Percentiles rank a stretch among this genome's conserved stretches.
These are phyloP conservation scores for Chionodraco myersi DNA, from an alignment of 2,113 vertebrate species.

Conservation along the genomic window DNA sequence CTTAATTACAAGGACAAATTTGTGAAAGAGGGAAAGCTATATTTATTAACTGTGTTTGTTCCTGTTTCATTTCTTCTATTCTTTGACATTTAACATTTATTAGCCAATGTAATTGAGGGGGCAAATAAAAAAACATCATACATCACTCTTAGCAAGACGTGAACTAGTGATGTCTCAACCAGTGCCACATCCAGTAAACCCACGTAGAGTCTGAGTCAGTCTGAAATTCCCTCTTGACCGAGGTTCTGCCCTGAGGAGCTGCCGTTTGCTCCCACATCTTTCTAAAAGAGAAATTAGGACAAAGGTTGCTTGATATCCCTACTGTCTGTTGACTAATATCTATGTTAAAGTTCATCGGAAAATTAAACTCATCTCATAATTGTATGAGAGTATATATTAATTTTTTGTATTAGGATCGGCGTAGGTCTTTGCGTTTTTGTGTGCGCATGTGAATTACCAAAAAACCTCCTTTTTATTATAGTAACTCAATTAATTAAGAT, in stretches of 20 bases:
- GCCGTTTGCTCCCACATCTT: conserved; percentile 63
- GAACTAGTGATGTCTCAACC: conserved; percentile 22
- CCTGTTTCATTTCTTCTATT: conserved; percentile 21
- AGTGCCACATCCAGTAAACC: conserved; percentile 26
- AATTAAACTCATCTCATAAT: conserved; percentile 12
- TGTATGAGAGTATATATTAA: not conserved
- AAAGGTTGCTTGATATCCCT: conserved; percentile 58
- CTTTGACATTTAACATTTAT: conserved; percentile 29
- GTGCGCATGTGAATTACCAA: not conserved
- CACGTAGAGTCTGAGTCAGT: conserved; percentile 47
- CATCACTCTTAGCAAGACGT: conserved; percentile 7
- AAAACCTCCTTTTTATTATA: not conserved
- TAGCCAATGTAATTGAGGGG: conserved; percentile 31
- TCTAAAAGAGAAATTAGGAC: conserved; percentile 57
- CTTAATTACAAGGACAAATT: no score
- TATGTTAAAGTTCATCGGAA: conserved; percentile 63
- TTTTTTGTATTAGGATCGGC: not conserved
- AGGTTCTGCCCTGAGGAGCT: conserved; percentile 50
- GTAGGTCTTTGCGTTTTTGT: not conserved
- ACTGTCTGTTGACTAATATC: conserved; percentile 56
- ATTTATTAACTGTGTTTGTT: conserved; percentile 2
- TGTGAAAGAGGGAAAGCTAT: not conserved
- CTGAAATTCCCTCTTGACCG: conserved; percentile 33
- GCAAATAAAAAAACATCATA: conserved; percentile 21
- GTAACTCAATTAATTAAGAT: not conserved